These are phyloP conservation scores for Lasiommata megera DNA, from an alignment of 2,888 invertebrate species.

Conservation along the genomic window DNA sequence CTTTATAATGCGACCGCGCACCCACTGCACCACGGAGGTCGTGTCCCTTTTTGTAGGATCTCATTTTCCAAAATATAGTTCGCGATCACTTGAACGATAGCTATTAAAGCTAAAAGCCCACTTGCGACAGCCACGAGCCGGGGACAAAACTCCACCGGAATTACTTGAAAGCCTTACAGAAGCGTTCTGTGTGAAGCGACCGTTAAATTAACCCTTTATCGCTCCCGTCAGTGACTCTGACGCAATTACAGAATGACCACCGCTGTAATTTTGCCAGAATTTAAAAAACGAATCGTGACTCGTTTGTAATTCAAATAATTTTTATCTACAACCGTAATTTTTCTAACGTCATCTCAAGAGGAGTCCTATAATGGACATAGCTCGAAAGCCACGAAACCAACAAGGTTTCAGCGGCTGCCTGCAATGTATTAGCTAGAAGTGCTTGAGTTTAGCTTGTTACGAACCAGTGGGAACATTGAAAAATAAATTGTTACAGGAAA, in stretches of 20 bases:
- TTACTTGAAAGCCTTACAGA: constrained; percentile 29
- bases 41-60: too few species aligned
- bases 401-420: too few species aligned
- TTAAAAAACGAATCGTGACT: constrained; percentile 35
- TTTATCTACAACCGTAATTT: too few species aligned
- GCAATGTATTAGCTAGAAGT: too few species aligned
- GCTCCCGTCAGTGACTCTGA: constrained; percentile 46
- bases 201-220: constrained; percentile 68
- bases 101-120: constrained; percentile 3
- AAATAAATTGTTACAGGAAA: too few species aligned
- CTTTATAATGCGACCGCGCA: too few species aligned
- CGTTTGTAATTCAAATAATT: constrained; percentile 7
- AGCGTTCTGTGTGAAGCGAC: constrained; percentile 35
- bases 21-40: too few species aligned
- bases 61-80: neutral
- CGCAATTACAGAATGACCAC: constrained; percentile 46
- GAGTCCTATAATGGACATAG: too few species aligned
- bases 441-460: too few species aligned
- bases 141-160: constrained; percentile 17
- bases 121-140: neutral
- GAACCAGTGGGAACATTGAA: too few species aligned
- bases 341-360: too few species aligned
- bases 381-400: too few species aligned
- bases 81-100: neutral
- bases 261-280: constrained; percentile 52